These are phyloP conservation scores for Ranitomeya imitator DNA, from an alignment of 2,113 vertebrate genomes.

Conservation along the genomic window DNA sequence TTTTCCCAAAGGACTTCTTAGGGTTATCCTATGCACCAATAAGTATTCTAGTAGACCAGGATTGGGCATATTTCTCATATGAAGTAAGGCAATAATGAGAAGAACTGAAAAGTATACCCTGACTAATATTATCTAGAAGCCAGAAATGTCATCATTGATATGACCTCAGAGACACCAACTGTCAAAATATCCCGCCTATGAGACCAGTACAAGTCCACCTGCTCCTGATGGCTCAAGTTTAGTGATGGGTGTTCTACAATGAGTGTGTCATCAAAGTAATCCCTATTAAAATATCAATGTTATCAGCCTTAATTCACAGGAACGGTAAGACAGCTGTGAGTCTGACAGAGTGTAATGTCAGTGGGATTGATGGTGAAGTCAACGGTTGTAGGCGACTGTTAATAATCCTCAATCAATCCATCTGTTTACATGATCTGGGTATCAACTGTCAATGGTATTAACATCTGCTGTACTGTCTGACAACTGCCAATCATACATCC, in stretches of 20 bases:
- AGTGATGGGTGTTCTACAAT: neutral
- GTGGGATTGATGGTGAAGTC: neutral
- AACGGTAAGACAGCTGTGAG: neutral
- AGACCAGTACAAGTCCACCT: constrained; percentile 15
- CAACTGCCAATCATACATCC: constrained; percentile 2
- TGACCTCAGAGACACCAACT: neutral
- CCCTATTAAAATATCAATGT: neutral
- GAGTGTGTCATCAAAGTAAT: neutral
- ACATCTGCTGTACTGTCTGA: constrained; percentile 7
- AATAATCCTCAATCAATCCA: constrained; percentile 18
- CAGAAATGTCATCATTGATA: neutral
- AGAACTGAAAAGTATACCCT: constrained; percentile 10
- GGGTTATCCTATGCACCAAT: neutral
- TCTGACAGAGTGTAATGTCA: neutral
- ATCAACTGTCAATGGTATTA: neutral
- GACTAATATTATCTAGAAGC: constrained; percentile 19
- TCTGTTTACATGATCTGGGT: constrained; percentile 9
- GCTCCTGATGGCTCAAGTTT: neutral
- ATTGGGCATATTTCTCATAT: constrained; percentile 1
- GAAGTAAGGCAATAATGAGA: constrained; percentile 9
- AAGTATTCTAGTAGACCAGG: neutral
- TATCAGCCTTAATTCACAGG: neutral
- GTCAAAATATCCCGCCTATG: neutral
- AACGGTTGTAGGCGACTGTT: neutral
- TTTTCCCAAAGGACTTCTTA: neutral